phyloP scores from a whole-genome alignment of 2,797 vertebrate genomes.

The Microctenopoma steveboyesi region DNA sequence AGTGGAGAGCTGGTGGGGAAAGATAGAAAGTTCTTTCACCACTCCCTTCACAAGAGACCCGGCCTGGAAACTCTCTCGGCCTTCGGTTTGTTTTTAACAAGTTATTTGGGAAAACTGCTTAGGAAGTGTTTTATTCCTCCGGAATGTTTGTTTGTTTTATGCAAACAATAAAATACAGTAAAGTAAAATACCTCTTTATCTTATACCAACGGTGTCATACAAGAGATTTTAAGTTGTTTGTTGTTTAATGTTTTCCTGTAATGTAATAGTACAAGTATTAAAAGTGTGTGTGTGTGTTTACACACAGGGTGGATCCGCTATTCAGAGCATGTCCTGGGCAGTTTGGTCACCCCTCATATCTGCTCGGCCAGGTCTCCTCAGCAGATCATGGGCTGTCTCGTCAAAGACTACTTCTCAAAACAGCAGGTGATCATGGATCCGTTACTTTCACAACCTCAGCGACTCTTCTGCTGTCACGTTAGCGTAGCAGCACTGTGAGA shows the following conservation, averaged over 20 bases:
- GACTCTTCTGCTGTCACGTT: too few species aligned
- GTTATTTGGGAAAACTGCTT: not conserved
- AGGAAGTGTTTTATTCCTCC: not conserved
- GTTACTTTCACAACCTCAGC: too few species aligned
- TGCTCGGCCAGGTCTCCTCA: conserved; percentile 95
- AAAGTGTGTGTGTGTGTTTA: conserved; percentile 1
- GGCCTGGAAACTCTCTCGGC: not conserved
- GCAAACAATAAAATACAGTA: too few species aligned
- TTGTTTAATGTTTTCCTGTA: too few species aligned
- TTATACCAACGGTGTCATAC: too few species aligned
- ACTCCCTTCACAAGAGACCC: conserved; percentile 66
- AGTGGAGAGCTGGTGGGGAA: conserved; percentile 47
- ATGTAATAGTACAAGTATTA: not conserved
- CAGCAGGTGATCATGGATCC: conserved; percentile 85
- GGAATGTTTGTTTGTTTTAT: too few species aligned
- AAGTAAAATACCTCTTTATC: too few species aligned
- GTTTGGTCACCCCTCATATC: conserved; percentile 92
- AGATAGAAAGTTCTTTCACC: conserved; percentile 68
- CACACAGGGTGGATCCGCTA: conserved; percentile 94
- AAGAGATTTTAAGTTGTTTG: too few species aligned
- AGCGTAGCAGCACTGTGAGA: too few species aligned
- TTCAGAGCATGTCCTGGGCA: conserved; percentile 92
- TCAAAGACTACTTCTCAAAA: conserved; percentile 94
- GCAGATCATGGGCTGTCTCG: conserved; percentile 96
- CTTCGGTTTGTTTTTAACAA: not conserved